Conservation (phyloP, 2,797 vertebrate genomes). For the Darevskia nairensis region DNA sequence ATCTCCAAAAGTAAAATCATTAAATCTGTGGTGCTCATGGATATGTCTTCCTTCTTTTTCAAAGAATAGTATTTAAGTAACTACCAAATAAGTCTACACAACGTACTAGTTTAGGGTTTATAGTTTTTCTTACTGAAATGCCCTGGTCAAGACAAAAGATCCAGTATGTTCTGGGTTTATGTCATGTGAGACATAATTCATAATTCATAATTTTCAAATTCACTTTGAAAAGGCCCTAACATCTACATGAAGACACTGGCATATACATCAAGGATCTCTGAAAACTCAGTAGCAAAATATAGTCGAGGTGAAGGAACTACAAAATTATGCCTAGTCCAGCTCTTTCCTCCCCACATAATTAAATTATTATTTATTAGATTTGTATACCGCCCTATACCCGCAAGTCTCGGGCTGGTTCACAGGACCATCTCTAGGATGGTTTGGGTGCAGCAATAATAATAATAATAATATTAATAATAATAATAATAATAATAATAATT, state of each 20-base stretch:
- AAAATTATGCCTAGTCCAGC: no score
- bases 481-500: no score
- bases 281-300: background rate
- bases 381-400: no score
- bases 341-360: no score
- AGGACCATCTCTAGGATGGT: no score
- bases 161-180: background rate
- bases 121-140: background rate
- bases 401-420: no score
- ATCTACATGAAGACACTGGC: background rate
- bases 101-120: background rate
- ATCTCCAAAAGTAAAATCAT: background rate
- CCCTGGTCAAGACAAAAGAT: background rate
- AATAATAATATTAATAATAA: no score
- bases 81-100: background rate
- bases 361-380: background rate
- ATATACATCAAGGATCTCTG: background rate
- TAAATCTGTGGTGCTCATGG: background rate
- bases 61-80: background rate
- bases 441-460: no score
- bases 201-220: no score
- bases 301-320: background rate
- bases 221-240: background rate
- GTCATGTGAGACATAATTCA: no score
- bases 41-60: no score